Base-by-base conservation (phyloP, 2,113 vertebrate genomes). In the Strix aluco region DNA sequence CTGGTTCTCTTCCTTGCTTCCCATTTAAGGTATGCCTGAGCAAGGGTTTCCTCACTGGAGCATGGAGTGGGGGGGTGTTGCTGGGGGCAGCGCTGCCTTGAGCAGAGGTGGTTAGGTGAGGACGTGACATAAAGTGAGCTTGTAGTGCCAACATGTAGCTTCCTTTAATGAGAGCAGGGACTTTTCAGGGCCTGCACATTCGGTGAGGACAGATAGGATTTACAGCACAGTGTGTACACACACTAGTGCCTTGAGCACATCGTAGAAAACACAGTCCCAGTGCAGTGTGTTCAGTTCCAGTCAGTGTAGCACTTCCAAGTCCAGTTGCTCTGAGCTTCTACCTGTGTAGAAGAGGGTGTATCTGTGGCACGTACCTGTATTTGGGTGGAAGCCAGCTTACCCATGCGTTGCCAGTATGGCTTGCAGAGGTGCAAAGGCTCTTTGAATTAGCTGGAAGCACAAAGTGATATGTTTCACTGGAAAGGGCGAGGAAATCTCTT, bases 121-220 rank as follows among this genome's bases (percentile, higher is more conserved):
- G 55, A 16, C 32, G 42, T 21, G 73, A n/a, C 36, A n/a, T 7
- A 6, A n/a, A 44, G 29, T 2, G 30, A 73, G 38, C 52, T 54
- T 10, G 11, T 49, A 26, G 40, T 25, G 36, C 32, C 71, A 38
- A 19, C 32, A 30, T 1, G 5, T 5, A 4, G 5, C 67, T 44
- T 30, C 36, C 69, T 52, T 61, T 11, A 13, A 2, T 2, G 32
- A 42, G n/a, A 19, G 20, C 54, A 69, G 77, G 46, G 40, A 19
- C 77, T 61, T 32, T 8, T 30, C 58, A 63, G 51, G 34, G 3
- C 42, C 44, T 7, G 36, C 42, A 5, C 0, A 0, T n/a, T 2
- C 4, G 1, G 3, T 0, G 1, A 47, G 36, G 25, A 11, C 0
- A 0, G 69, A 13, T 0, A 5, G 73, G 72, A 36, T 57, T 58